phyloP scores from a whole-genome alignment of 1,140 invertebrate genomes.

The Brachionus rubens region DNA sequence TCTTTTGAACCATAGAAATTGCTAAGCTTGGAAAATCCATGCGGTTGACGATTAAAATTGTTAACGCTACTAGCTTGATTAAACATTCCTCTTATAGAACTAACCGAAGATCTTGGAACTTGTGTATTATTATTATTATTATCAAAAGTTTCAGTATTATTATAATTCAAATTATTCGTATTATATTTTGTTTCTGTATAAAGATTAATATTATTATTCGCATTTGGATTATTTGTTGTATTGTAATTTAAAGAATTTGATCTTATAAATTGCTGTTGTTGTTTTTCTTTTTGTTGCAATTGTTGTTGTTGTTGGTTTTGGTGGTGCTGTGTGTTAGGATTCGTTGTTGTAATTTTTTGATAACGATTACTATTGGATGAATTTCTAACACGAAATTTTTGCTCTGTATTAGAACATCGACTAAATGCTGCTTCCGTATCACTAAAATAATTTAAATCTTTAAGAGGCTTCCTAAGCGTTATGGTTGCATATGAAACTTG shows the following conservation, averaged over 20 bases:
- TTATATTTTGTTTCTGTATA: neutral
- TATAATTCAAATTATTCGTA: neutral
- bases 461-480: slow-evolving; percentile 44
- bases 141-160: neutral
- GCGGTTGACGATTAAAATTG: slow-evolving; percentile 23
- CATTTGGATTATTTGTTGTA: slow-evolving; percentile 19
- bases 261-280: neutral
- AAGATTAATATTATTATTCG: slow-evolving; percentile 15
- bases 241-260: slow-evolving; percentile 4
- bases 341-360: neutral
- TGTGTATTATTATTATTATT: slow-evolving; percentile 9
- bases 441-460: slow-evolving; percentile 46
- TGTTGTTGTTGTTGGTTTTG: slow-evolving; percentile 32
- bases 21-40: slow-evolving; percentile 16
- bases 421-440: slow-evolving; percentile 47
- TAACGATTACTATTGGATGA: slow-evolving; percentile 5
- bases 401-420: neutral
- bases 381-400: slow-evolving; percentile 20
- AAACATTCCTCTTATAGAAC: slow-evolving; percentile 24
- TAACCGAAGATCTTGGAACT: slow-evolving; percentile 3
- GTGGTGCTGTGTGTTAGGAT: slow-evolving; percentile 37
- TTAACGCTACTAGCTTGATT: neutral
- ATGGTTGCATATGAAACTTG: slow-evolving; percentile 44
- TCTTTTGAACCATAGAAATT: neutral
- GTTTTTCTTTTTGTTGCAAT: slow-evolving; percentile 12